Evolutionary conservation across 2,113 vertebrate species (phyloP).

Genomic region (Nycticebus coucang): DNA sequence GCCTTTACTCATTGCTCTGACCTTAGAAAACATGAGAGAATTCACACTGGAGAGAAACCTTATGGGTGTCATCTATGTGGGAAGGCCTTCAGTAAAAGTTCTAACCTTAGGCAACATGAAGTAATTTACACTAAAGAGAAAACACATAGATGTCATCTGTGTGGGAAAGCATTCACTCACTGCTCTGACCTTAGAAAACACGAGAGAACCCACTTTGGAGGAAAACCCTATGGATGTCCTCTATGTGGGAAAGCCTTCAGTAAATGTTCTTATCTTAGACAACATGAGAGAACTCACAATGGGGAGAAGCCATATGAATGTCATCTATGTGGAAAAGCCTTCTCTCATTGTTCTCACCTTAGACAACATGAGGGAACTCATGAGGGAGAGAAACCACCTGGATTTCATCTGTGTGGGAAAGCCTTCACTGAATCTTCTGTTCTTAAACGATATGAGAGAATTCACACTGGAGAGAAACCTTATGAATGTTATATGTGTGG

Average conservation of each 20-base stretch:
- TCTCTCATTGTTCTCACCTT: constrained; percentile 52
- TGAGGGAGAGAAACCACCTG: constrained; percentile 47
- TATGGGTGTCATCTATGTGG: constrained; percentile 55
- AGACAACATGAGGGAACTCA: constrained; percentile 47
- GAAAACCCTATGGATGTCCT: constrained; percentile 49
- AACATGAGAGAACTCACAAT: constrained; percentile 48
- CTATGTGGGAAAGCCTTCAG: constrained; percentile 57
- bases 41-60: constrained; percentile 42
- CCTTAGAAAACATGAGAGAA: constrained; percentile 46
- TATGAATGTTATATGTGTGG: constrained; percentile 46
- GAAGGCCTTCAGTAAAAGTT: constrained; percentile 54
- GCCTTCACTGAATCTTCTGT: constrained; percentile 43
- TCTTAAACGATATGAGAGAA: constrained; percentile 3
- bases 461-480: constrained; percentile 52
- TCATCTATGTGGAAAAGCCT: constrained; percentile 51
- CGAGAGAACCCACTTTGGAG: constrained; percentile 50
- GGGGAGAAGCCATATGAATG: constrained; percentile 56
- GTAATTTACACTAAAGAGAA: constrained; percentile 61
- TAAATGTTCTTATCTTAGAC: constrained; percentile 52
- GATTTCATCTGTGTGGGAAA: constrained; percentile 35
- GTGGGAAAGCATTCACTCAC: constrained; percentile 55
- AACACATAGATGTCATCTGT: constrained; percentile 26
- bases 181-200: constrained; percentile 54
- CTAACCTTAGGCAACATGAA: constrained; percentile 51
- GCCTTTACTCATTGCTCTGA: constrained; percentile 52